A percentile compares a stretch with the other conserved stretches of the same genome.
phyloP scores from a whole-genome alignment of 2,888 invertebrate genomes.

The Auanema sp. region DNA sequence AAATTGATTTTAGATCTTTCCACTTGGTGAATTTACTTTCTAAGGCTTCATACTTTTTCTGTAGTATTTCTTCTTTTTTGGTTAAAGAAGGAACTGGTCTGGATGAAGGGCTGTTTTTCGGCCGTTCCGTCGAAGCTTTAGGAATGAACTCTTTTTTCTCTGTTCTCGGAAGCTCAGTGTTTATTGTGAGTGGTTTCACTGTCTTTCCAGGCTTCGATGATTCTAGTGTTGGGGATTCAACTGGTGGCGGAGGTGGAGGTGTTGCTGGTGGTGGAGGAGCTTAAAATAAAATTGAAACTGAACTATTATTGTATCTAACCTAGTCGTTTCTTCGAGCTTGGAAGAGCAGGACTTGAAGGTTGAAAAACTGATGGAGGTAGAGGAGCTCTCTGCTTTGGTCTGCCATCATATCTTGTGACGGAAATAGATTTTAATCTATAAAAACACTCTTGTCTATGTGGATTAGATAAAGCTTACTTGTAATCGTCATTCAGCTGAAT shows the following conservation, averaged over 20 bases:
- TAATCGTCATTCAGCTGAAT: conserved; percentile 17
- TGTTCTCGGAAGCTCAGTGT: too few relatives aligned
- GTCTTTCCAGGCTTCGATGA: too few relatives aligned
- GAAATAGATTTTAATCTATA: conserved; percentile 18
- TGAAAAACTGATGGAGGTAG: conserved; percentile 7
- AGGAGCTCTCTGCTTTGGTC: conserved; percentile 19
- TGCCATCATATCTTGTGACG: conserved; percentile 18
- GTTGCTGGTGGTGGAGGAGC: conserved; percentile 4
- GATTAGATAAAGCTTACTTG: conserved; percentile 4
- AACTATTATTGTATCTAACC: background rate
- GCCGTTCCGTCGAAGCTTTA: too few relatives aligned
- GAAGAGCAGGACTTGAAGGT: too few relatives aligned
- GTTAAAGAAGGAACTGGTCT: too few relatives aligned
- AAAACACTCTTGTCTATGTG: background rate
- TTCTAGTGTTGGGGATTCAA: conserved; percentile 2
- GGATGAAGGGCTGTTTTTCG: too few relatives aligned
- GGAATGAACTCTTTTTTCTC: too few relatives aligned
- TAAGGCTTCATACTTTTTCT: conserved; percentile 12
- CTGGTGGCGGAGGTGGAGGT: conserved; percentile 5
- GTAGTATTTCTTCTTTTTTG: conserved; percentile 16
- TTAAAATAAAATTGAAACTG: background rate
- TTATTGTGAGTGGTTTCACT: too few relatives aligned
- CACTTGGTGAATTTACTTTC: conserved; percentile 16
- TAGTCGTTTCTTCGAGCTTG: too few relatives aligned
- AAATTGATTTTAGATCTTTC: conserved; percentile 10